Percentiles rank a stretch among this genome's conserved stretches.
Conservation (phyloP, 2,113 vertebrate genomes). For the Steatornis caripensis region DNA sequence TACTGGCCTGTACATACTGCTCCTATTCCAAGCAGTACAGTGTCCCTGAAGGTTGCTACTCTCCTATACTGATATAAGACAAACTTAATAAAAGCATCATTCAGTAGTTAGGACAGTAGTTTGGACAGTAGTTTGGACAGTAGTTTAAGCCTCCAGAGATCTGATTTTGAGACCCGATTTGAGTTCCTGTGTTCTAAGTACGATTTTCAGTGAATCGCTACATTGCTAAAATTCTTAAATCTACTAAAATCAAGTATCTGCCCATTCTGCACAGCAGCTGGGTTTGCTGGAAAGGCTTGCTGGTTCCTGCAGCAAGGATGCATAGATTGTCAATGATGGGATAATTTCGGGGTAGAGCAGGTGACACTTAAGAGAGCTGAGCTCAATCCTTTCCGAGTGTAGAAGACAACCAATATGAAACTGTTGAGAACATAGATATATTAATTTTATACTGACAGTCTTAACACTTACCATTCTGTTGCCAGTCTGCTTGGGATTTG, state of each 20-base stretch:
- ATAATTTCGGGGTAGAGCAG: neutral
- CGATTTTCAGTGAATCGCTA: neutral
- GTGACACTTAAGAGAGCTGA: neutral
- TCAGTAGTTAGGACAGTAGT: neutral
- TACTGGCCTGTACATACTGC: accelerated
- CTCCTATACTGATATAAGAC: neutral
- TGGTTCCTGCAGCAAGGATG: neutral
- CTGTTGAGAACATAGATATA: neutral
- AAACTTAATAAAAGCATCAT: neutral
- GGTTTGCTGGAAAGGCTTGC: neutral
- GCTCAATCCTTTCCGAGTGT: neutral
- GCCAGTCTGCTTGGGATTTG: neutral
- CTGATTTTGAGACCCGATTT: neutral
- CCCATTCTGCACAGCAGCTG: neutral
- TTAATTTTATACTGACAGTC: neutral
- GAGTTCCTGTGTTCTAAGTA: neutral
- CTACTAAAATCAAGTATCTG: neutral
- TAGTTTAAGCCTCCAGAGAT: neutral
- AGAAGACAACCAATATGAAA: neutral
- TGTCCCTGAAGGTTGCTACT: neutral
- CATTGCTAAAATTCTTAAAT: neutral
- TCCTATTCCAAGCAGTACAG: neutral
- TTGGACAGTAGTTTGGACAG: no score
- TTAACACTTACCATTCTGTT: neutral
- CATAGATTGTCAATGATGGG: neutral